phyloP scores from a whole-genome alignment of 2,888 invertebrate genomes.

The Cataglyphis rosenhaueri region DNA sequence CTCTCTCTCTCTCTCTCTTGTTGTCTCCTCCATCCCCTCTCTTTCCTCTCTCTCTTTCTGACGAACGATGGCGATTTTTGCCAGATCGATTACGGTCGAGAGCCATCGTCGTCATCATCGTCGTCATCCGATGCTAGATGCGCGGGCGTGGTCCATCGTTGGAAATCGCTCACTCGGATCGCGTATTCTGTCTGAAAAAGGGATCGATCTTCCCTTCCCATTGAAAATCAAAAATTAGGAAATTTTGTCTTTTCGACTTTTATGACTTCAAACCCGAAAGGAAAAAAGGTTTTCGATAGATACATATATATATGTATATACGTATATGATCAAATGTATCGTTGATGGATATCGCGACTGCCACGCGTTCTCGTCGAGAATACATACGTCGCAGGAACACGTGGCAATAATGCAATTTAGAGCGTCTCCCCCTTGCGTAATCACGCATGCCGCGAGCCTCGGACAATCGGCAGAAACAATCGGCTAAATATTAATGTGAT shows the following conservation, averaged over 20 bases:
- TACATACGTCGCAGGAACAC: background rate
- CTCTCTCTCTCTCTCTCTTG: slow-evolving; percentile 13
- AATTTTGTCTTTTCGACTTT: background rate
- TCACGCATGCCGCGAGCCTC: background rate
- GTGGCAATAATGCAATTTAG: slow-evolving; percentile 23
- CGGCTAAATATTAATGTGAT: slow-evolving; percentile 36
- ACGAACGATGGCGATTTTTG: slow-evolving; percentile 71
- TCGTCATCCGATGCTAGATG: slow-evolving; percentile 63
- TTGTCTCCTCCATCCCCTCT: slow-evolving; percentile 44
- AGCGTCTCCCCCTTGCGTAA: slow-evolving; percentile 28
- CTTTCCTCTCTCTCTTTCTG: slow-evolving; percentile 25
- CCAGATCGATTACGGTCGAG: slow-evolving; percentile 69
- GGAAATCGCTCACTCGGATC: slow-evolving; percentile 54
- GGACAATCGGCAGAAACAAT: slow-evolving; percentile 21
- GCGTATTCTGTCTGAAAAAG: background rate
- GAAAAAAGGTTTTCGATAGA: background rate
- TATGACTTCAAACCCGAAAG: background rate
- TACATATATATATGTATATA: no score
- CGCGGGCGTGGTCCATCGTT: slow-evolving; percentile 73
- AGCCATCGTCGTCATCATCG: slow-evolving; percentile 40
- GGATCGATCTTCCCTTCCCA: background rate
- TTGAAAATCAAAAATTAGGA: background rate
- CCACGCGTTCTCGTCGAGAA: background rate
- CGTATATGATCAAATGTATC: background rate
- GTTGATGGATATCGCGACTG: background rate